Evolutionary conservation across 2,113 vertebrate genomes (phyloP), one percentile per base, ranked within the genome.

Genomic region (Oxygymnocypris stewartii): DNA sequence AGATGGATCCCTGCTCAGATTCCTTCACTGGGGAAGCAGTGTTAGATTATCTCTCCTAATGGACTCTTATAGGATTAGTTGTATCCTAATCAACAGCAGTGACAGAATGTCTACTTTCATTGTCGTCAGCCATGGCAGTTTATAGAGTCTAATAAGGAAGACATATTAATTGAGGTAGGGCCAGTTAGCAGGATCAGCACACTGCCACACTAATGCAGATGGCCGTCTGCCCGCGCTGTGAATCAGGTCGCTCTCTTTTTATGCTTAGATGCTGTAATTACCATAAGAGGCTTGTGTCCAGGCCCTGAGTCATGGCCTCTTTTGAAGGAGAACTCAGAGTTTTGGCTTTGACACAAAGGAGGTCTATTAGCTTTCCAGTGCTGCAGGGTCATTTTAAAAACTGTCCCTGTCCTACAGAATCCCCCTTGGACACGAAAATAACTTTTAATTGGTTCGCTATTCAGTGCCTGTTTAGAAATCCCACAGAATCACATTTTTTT

Each of bases 141-240:
- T 88, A 88, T 89, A 89, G 85, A 89, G 88, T 93, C 93, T 94
- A 94, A 94, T 92, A 94, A 94, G 93, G 91, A 94, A 94, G 93
- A 94, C 91, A 91, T 90, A 91, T 87, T 89, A 87, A 93, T 93
- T 87, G 82, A 89, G 93, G 94, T 93, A 92, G 93, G 42, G 93
- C 91, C 92, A 89, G 91, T 93, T 92, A 92, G 88, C 92, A 89
- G 2, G 1, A 23, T n/a, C 57, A 61, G 90, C 87, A 89, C 82
- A 67, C 84, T 90, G 90, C 91, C 87, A 89, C 88, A 10, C 85
- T 86, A 73, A 86, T 83, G 71, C 92, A 57, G 80, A 92, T 94
- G 93, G 93, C 93, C 91, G 89, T 54, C 87, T 85, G 92, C 94
- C 94, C 90, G 89, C 88, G 84, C 57, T 79, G 86, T 84, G 90